A percentile compares a stretch with the other conserved stretches of the same genome.
Conservation (phyloP, 1,140 invertebrate species). For the Campoletis sonorensis region DNA sequence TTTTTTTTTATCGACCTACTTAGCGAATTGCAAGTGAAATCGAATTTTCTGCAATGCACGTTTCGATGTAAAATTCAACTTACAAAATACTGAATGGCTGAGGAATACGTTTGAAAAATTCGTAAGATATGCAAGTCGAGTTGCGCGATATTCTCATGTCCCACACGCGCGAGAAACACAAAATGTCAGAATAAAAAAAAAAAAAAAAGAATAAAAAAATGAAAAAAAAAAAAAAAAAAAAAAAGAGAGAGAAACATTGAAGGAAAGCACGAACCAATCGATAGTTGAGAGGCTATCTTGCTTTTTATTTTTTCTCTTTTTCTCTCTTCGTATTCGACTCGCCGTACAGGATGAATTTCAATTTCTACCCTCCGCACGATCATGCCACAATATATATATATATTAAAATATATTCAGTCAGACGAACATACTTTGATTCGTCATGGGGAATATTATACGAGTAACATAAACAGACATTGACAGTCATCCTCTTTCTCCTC, state of each 20-base stretch:
- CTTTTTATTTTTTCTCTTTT: neutral
- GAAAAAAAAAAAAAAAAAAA: neutral
- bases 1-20: no score
- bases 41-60: no score
- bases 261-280: conserved; percentile 53
- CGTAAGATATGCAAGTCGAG: neutral
- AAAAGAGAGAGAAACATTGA: conserved; percentile 4
- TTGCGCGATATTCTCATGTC: conserved; percentile 10
- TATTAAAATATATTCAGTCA: neutral
- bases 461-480: conserved; percentile 37
- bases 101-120: neutral
- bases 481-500: conserved; percentile 37
- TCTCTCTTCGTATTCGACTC: neutral
- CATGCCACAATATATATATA: conserved; percentile 2
- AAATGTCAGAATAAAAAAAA: neutral
- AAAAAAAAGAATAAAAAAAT: neutral
- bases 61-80: no score
- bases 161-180: neutral
- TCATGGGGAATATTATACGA: conserved; percentile 39
- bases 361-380: conserved; percentile 43
- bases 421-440: conserved; percentile 25
- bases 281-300: conserved; percentile 46
- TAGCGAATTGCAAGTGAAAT: no score
- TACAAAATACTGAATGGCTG: no score
- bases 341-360: conserved; percentile 48